Conservation (phyloP, 2,888 invertebrate species). For the Heliconius hortense region DNA sequence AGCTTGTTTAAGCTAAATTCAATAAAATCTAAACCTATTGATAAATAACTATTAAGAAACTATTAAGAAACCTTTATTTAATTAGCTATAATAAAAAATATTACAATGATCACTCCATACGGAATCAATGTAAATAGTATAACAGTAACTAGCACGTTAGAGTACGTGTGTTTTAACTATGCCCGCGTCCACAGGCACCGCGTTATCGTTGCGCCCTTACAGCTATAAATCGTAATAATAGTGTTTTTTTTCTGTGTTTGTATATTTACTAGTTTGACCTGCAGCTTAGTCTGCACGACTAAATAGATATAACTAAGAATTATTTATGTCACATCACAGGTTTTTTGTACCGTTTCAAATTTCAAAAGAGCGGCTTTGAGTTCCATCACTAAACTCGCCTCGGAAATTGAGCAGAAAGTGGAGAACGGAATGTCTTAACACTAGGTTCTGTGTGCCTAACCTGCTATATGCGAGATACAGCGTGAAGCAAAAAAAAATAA, state of each 20-base stretch:
- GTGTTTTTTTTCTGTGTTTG: not conserved
- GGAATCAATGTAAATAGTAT: not conserved
- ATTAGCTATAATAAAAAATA: not conserved
- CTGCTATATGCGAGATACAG: not conserved
- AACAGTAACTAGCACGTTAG: not conserved
- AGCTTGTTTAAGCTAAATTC: too few species aligned
- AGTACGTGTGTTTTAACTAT: slow-evolving; percentile 11
- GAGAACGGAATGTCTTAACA: not conserved
- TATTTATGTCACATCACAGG: not conserved
- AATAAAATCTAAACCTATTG: not conserved
- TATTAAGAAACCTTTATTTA: not conserved
- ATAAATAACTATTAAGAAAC: not conserved
- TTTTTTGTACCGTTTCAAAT: not conserved
- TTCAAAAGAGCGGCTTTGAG: not conserved
- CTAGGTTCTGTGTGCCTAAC: not conserved
- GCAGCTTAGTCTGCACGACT: not conserved
- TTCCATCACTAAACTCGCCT: not conserved
- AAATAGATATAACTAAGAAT: not conserved
- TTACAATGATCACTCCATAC: not conserved
- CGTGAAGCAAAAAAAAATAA: not conserved
- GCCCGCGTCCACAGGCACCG: not conserved
- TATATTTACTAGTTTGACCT: not conserved
- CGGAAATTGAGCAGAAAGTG: too few species aligned
- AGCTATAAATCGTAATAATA: slow-evolving; percentile 15
- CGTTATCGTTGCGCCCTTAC: slow-evolving; percentile 16